Base-by-base conservation (phyloP, 2,797 vertebrate genomes). In the Rhabdomys pumilio region DNA sequence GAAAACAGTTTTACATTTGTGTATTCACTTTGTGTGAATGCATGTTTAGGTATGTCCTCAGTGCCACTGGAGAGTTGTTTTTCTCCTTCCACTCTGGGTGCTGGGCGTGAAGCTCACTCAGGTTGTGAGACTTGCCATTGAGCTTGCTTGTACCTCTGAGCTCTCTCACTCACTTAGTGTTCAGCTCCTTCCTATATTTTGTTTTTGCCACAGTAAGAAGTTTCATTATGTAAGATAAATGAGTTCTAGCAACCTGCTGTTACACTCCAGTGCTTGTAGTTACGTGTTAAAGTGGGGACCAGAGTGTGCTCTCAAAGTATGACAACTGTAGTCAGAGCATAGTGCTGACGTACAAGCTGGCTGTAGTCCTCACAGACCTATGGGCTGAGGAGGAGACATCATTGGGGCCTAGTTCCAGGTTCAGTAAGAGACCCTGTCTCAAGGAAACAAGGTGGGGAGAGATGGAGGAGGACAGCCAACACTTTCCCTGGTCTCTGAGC, bases 161-260 rank as follows among this genome's bases (percentile, higher is more conserved):
- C 84, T 38, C 3, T 38, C 65, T 55, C 31, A 41, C 50, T 9
- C 3, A n/a, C 85, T 22, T 31, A 67, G 14, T 14, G 31, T 50
- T 94, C 89, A 55, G 34, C 53, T 88, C 24, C 20, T 57, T 6
- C 24, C 47, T 83, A 55, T 0, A 31, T 75, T 93, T 92, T 83
- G 94, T 59, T 95, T 55, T 94, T 73, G 67, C 2, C 20, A 88
- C 41, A 17, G 65, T 94, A 91, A 79, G 57, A 77, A 53, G 89
- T 93, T 90, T 38, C 84, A 15, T 94, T 80, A 7, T 50, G 34
- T 17, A 85, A 79, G 34, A 57, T 89, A 34, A 85, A 34, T 85
- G 75, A 65, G 57, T 94, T 94, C 47, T 81, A n/a, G 63, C 61
- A 11, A 76, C 41, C 22, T 92, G 31, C 47, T 69, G 11, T 81